Conservation (phyloP, 2,797 vertebrate genomes). For the Pipistrellus nathusii region DNA sequence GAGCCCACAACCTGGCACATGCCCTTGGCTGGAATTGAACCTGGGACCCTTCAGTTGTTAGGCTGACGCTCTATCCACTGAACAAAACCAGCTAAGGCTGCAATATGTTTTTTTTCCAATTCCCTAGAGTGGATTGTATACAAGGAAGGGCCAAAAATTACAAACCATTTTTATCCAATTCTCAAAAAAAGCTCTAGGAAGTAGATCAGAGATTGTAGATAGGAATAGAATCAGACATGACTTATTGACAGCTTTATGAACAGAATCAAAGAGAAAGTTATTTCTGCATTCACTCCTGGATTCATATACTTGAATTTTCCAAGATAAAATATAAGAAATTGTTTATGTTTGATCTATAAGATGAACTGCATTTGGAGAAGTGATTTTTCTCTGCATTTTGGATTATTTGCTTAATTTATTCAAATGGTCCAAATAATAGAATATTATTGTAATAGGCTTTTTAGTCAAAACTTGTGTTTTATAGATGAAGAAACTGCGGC, state of each 20-base stretch:
- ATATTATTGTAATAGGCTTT: background rate
- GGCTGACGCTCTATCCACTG: too few relatives aligned
- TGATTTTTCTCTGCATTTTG: background rate
- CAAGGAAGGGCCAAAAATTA: background rate
- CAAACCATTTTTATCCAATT: background rate
- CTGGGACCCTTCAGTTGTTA: too few relatives aligned
- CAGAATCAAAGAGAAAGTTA: background rate
- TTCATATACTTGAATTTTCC: conserved; percentile 28
- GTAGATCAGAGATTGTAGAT: background rate
- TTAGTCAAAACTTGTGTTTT: background rate
- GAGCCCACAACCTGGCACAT: too few relatives aligned
- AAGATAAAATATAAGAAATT: conserved; percentile 8
- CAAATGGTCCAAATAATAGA: background rate
- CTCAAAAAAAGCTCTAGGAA: conserved; percentile 42
- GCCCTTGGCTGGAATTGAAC: too few relatives aligned
- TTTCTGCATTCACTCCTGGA: conserved; percentile 41
- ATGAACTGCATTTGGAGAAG: conserved; percentile 22
- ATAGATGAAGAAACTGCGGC: background rate
- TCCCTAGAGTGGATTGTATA: background rate
- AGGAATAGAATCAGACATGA: background rate
- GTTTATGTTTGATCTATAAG: conserved; percentile 25
- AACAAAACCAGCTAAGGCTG: background rate
- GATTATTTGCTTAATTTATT: conserved; percentile 21
- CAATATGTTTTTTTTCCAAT: background rate
- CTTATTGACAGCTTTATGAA: background rate